Base-by-base conservation (phyloP, 2,888 invertebrate genomes). In the Chrysomela aeneicollis region DNA sequence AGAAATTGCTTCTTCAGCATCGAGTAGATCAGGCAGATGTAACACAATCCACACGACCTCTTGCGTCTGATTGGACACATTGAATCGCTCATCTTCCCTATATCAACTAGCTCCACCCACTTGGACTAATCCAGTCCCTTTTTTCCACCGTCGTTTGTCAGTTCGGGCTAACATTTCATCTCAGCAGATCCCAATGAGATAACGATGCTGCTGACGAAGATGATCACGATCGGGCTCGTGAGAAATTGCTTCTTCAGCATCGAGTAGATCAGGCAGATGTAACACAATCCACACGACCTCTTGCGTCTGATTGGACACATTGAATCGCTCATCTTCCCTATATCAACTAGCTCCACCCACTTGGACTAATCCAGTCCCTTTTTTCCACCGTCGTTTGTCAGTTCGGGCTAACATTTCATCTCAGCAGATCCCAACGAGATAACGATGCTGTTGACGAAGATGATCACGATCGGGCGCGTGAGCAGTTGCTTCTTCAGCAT, bases 201-300 rank as follows among this genome's bases (percentile, higher is more conserved):
- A 85, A 93, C 92, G 82, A 96, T 95, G 84, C 89, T 95, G 71
- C 87, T 97, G 79, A 93, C 94, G 77, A 96, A 95, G 86, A 95
- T 96, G 80, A 90, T 98, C 84, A 92, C 94, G 71, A 97, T 97
- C 84, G 97, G 97, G 70, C 97, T 97, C 85, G 89, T 91, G 72
- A 92, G 96, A 83, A 97, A 97, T 74, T 90, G 90, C 81, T 89
- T 95, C 78, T 93, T 91, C 73, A 89, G 92, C 75, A 84, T 92
- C 83, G 94, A 94, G 77, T 90, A 88, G 83, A 93, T 95, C 76
- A 92, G 92, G 81, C 94, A 94, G 84, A 91, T 94, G 90, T 94
- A 94, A 86, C 89, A 94, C 82, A 95, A 95, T 86, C 91, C 92
- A 74, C 80, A 81, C 69, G 83, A 83, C 73, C 84, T 87, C 78